phyloP scores from a whole-genome alignment of 2,797 vertebrate species.

The Eospalax fontanierii region DNA sequence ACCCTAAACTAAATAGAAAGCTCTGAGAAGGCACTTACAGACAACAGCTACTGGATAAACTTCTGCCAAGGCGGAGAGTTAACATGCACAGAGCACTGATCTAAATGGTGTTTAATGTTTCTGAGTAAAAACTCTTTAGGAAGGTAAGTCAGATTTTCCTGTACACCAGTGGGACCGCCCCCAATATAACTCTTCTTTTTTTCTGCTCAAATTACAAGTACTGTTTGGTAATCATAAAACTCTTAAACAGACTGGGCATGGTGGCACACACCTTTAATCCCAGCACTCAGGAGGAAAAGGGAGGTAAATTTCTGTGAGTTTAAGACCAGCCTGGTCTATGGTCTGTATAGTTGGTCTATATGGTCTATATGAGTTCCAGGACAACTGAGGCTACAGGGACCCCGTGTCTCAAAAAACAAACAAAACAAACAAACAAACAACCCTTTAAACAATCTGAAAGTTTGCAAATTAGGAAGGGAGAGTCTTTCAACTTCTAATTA shows the following conservation, averaged over 20 bases:
- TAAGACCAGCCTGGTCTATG: no score
- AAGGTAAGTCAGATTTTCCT: conserved; percentile 48
- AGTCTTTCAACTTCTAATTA: background rate
- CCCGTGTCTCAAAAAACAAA: no score
- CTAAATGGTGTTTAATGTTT: conserved; percentile 12
- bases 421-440: no score
- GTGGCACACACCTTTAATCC: no score
- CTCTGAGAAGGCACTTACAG: background rate
- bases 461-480: background rate
- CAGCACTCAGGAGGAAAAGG: no score
- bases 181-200: background rate
- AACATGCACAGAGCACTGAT: background rate
- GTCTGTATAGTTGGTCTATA: no score
- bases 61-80: background rate
- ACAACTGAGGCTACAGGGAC: no score
- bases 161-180: background rate
- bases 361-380: no score
- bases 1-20: conserved; percentile 23
- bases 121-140: conserved; percentile 13
- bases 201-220: background rate
- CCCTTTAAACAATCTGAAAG: background rate
- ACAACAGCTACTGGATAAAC: background rate
- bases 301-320: no score
- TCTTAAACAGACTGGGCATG: no score
- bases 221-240: background rate